Conservation (phyloP, 92 coral and sea anemone species). For the Epizoanthus illoricatus region DNA sequence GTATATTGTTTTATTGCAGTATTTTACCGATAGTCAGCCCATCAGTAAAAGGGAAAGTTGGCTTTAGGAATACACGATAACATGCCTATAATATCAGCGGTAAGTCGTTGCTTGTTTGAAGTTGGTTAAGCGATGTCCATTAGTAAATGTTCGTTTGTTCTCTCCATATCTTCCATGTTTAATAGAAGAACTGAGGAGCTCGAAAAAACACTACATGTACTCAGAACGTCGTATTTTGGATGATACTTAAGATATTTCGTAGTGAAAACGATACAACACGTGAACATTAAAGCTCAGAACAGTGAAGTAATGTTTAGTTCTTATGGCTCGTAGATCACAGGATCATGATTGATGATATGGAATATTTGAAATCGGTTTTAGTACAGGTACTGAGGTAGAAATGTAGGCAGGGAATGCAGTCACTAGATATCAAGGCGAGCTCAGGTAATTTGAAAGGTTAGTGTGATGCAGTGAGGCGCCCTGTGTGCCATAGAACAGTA, state of each 20-base stretch:
- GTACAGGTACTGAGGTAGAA: not conserved
- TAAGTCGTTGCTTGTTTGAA: not conserved
- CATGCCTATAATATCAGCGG: slow-evolving; percentile 35
- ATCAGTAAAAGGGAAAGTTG: not conserved
- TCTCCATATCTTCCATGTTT: too few relatives aligned
- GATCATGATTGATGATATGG: not conserved
- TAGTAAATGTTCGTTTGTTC: too few relatives aligned
- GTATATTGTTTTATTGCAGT: not conserved
- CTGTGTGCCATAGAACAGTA: not conserved
- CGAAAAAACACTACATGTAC: too few relatives aligned
- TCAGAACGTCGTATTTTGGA: too few relatives aligned
- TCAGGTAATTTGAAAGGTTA: too few relatives aligned
- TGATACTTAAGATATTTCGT: too few relatives aligned
- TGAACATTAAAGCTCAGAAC: too few relatives aligned
- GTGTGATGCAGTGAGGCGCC: too few relatives aligned
- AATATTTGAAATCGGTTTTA: not conserved
- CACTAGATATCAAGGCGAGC: not conserved
- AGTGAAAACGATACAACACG: too few relatives aligned
- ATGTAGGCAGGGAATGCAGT: not conserved
- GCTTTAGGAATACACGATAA: not conserved
- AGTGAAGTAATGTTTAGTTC: too few relatives aligned
- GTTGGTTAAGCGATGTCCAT: not conserved
- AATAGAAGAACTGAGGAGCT: too few relatives aligned
- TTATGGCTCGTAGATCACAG: not conserved
- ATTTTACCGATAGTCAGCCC: not conserved